A percentile compares a stretch with the other conserved stretches of the same genome.
Conservation (phyloP, 2,113 vertebrate genomes). For the Sander vitreus region DNA sequence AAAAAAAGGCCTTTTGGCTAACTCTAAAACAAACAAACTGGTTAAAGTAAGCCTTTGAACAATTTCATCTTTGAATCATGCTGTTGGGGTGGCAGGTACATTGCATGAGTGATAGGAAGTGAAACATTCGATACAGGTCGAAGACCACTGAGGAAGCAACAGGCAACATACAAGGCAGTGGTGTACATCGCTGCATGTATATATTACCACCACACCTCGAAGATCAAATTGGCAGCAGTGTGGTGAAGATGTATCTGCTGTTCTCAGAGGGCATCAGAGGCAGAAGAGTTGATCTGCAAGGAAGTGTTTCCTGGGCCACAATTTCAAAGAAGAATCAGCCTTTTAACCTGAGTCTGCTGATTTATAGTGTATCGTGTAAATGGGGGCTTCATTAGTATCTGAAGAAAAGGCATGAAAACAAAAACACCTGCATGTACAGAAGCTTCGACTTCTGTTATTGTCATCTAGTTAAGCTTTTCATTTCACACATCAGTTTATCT, state of each 20-base stretch:
- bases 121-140: constrained; percentile 3
- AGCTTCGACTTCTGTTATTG: neutral
- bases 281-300: neutral
- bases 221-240: constrained; percentile 47
- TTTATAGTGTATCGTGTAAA: constrained; percentile 23
- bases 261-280: constrained; percentile 36
- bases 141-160: constrained; percentile 52
- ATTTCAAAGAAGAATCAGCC: constrained; percentile 21
- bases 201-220: constrained; percentile 16
- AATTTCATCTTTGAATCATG: constrained; percentile 1
- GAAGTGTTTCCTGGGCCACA: constrained; percentile 20
- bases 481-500: neutral
- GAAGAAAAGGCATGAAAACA: neutral
- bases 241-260: constrained; percentile 9
- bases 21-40: neutral
- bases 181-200: neutral
- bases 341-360: constrained; percentile 14
- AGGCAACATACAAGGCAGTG: constrained; percentile 20
- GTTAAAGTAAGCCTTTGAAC: neutral
- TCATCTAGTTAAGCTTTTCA: neutral
- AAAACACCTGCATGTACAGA: neutral
- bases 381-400: constrained; percentile 16
- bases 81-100: neutral
- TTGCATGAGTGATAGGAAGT: constrained; percentile 18
- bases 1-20: neutral